Conservation (phyloP, 2,113 vertebrate species). For the Rafetus swinhoei region DNA sequence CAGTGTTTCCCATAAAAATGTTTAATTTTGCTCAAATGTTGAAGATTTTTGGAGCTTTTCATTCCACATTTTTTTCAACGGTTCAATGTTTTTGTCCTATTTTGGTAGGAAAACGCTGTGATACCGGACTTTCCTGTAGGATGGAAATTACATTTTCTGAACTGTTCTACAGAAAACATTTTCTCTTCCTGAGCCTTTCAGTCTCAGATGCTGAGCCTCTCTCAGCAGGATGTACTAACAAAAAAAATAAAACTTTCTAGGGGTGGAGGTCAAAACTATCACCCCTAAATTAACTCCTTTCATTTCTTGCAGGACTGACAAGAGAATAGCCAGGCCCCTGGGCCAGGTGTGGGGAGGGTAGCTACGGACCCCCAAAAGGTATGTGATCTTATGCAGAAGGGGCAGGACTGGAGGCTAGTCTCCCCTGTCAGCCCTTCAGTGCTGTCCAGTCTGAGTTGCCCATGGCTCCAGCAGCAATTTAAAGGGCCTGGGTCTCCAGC, state of each 20-base stretch:
- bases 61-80: background rate
- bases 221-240: conserved; percentile 22
- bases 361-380: too few relatives aligned
- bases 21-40: background rate
- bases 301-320: background rate
- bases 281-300: background rate
- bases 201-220: conserved; percentile 21
- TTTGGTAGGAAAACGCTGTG: conserved; percentile 17
- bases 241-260: background rate
- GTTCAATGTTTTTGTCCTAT: background rate
- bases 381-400: too few relatives aligned
- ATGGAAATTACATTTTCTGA: conserved; percentile 6
- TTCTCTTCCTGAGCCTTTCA: conserved; percentile 30
- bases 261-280: background rate
- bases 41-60: background rate
- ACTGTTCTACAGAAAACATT: background rate
- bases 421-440: too few relatives aligned
- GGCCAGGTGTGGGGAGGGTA: too few relatives aligned
- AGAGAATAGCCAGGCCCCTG: too few relatives aligned
- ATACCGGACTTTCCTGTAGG: conserved; percentile 12
- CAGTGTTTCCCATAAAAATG: background rate
- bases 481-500: too few relatives aligned
- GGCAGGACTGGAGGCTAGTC: too few relatives aligned
- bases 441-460: too few relatives aligned
- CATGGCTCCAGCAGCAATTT: too few relatives aligned